Percentiles rank a stretch among this genome's conserved stretches.
Evolutionary conservation across 30 jellyfish, hydroid and myxozoan genomes (phyloP).

Genomic region (Sanderia malayensis): DNA sequence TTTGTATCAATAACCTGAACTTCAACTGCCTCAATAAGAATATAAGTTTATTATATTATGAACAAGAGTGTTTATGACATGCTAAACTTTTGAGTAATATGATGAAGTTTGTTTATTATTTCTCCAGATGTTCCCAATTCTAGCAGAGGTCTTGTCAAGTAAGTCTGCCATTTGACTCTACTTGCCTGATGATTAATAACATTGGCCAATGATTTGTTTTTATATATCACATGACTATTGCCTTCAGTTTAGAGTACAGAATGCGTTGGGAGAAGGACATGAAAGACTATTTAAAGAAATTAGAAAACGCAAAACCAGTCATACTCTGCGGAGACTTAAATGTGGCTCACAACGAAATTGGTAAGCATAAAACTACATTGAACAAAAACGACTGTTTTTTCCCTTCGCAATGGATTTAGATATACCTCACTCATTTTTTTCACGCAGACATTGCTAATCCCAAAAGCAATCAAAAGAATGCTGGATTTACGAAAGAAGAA

Average conservation of each 20-base stretch:
- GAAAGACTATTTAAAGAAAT: conserved; percentile 50
- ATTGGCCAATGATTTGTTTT: background rate
- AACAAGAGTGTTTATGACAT: too few relatives aligned
- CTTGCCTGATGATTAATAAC: background rate
- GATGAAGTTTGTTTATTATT: too few relatives aligned
- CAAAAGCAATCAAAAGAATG: conserved; percentile 78
- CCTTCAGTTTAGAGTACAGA: conserved; percentile 78
- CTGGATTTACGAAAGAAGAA: conserved; percentile 97
- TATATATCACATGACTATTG: too few relatives aligned
- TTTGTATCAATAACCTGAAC: too few relatives aligned
- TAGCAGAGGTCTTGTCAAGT: conserved; percentile 91
- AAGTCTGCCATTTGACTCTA: too few relatives aligned
- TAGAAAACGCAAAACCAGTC: conserved; percentile 83
- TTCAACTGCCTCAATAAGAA: too few relatives aligned
- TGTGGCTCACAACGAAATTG: conserved; percentile 98
- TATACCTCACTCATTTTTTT: too few relatives aligned
- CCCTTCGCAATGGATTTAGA: too few relatives aligned
- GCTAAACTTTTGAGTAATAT: too few relatives aligned
- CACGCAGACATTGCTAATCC: conserved; percentile 94
- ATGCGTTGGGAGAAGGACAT: conserved; percentile 87
- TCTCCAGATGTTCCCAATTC: conserved; percentile 98
- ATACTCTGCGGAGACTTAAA: conserved; percentile 95
- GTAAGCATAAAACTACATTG: too few relatives aligned
- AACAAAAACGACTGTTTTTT: background rate
- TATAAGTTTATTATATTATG: too few relatives aligned